Conservation (phyloP, 2,888 invertebrate species). For the Lasius fuliginosus region DNA sequence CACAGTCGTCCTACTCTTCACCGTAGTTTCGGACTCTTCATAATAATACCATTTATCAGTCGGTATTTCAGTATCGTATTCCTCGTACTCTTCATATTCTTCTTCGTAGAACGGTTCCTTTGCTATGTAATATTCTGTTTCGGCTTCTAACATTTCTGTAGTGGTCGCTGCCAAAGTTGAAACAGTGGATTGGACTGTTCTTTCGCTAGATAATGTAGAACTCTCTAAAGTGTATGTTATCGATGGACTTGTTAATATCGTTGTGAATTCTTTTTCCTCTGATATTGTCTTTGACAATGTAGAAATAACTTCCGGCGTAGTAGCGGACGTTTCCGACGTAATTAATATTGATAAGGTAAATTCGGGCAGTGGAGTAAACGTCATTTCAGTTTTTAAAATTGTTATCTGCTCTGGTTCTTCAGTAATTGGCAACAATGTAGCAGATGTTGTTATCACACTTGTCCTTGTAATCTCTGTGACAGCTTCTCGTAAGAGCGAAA, state of each 20-base stretch:
- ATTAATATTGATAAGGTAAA: background rate
- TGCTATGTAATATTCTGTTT: conserved; percentile 40
- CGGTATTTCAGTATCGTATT: conserved; percentile 28
- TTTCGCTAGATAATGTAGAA: background rate
- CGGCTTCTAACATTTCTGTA: background rate
- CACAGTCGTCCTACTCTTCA: background rate
- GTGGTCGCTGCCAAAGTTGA: background rate
- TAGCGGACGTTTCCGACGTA: conserved; percentile 3
- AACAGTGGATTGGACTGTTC: background rate
- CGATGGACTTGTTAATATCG: background rate
- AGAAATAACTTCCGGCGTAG: conserved; percentile 23
- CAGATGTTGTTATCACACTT: background rate
- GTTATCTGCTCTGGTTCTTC: conserved; percentile 10
- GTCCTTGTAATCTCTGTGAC: background rate
- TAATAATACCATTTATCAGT: conserved; percentile 48
- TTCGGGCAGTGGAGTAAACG: background rate
- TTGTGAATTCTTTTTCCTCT: conserved; percentile 23
- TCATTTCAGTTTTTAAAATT: background rate
- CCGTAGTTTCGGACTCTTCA: conserved; percentile 41
- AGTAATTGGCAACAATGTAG: background rate
- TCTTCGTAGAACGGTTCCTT: conserved; percentile 34
- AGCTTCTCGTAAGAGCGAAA: background rate
- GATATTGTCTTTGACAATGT: background rate
- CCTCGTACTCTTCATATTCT: conserved; percentile 43
- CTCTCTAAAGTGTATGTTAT: background rate